Base-by-base conservation (phyloP, 2,113 vertebrate genomes). In the Crypturellus undulatus region DNA sequence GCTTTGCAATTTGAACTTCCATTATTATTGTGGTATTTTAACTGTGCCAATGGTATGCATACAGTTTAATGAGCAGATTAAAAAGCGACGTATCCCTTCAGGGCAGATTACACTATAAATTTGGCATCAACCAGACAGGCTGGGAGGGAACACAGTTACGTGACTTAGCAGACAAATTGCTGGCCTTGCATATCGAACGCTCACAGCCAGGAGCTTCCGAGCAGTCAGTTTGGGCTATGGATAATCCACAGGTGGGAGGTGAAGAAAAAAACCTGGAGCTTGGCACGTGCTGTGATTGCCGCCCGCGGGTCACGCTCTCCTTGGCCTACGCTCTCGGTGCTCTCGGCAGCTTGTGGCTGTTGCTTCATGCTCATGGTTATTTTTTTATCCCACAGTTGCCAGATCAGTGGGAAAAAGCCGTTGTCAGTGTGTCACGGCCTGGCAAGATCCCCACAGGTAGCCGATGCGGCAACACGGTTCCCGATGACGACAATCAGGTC, bases 391-490 rank as follows among this genome's bases (percentile, higher is more conserved):
- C 63, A 32, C 90, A 99, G 99, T 96, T 99, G 72, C 99, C 99
- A 0, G 99, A 99, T 93, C 98, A 98, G 89, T 99, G 99, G 99
- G 99, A 99, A 93, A 99, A 99, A 96, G 99, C 99, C 87, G 96
- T 99, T 91, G 97, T 99, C 97, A 99, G 86, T 0, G 96, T 99
- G 73, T 98, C 98, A 2, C 98, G 99, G 52, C 99, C 99, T 7
- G 98, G 98, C 65, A 98, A 96, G 93, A 99, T 99, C 97, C 97
- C 94, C 86, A 95, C 98, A 3, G 98, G 99, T 82, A 99, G 98
- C 94, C 98, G 98, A 42, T 99, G 99, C 96, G 98, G 98, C 59
- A 99, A 99, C 96, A 99, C 99, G 1, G 97, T 99, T 86, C 99
- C 99, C 0, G 98, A 99, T 64, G 99, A 99, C 10, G 99, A 99